Evolutionary conservation across 2,113 vertebrate genomes (phyloP).

Genomic region (Corvus cornix): DNA sequence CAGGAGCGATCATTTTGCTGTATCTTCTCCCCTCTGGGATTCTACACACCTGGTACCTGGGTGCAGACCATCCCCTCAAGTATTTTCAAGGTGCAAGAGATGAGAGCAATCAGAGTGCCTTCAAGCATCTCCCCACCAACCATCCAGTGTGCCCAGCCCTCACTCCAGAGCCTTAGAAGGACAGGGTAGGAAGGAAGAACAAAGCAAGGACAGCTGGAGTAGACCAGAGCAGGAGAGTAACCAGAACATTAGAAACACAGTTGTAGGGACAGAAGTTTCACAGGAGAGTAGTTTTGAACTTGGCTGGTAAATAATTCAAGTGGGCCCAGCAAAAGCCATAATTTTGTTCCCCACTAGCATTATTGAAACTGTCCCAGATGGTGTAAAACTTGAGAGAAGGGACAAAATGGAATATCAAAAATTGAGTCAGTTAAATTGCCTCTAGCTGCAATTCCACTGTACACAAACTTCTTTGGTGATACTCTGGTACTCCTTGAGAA

Average conservation of each 20-base stretch:
- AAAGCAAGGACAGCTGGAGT: background rate
- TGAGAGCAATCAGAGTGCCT: background rate
- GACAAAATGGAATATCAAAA: background rate
- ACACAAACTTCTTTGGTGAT: background rate
- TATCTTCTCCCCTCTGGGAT: background rate
- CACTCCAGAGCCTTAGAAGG: accelerated
- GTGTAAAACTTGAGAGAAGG: background rate
- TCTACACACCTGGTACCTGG: no score
- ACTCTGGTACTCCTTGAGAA: background rate
- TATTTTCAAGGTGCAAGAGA: background rate
- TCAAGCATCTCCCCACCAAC: background rate
- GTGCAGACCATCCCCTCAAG: background rate
- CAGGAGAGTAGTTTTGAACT: background rate
- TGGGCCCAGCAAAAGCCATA: background rate
- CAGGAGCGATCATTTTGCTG: background rate
- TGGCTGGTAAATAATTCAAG: background rate
- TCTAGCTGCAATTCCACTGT: background rate
- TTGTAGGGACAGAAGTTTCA: background rate
- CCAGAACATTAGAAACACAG: background rate
- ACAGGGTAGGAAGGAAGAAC: background rate
- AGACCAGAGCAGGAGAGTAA: background rate
- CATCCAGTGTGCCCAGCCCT: background rate
- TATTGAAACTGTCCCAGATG: background rate
- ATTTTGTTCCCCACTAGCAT: background rate
- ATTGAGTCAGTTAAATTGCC: background rate